Evolutionary conservation across 2,888 invertebrate genomes (phyloP), one percentile per base, ranked within the genome.

Genomic region (Augochlorella aurata): DNA sequence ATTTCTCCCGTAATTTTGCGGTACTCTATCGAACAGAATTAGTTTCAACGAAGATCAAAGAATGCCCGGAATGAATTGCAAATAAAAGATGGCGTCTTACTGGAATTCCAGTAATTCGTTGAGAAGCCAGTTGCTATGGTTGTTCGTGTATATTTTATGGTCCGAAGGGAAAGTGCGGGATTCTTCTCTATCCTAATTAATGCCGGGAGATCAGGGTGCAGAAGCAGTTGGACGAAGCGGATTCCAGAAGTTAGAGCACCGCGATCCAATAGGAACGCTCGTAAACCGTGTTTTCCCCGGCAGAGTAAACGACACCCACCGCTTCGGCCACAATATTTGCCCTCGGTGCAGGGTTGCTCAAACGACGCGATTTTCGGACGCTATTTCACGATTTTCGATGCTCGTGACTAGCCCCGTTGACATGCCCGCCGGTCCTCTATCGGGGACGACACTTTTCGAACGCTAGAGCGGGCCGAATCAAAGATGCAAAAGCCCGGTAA

Each of bases 221-320:
- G 21, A 44, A 63, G 38, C 49, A 66, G 85, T 85, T 86, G 82
- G 77, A 84, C 81, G 77, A 81, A 47, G 65, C n/a, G 69, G 45
- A 69, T 79, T 58, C 71, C 65, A 68, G 45, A 24, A 58, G 70
- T 78, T 65, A 54, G 44, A 70, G 49, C 50, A 50, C 29, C 50
- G 50, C 45, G 58, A 74, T 58, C n/a, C 63, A 7, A 72, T 61
- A 18, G 7, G 10, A 18, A 10, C 24, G 54, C 16, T 9, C 44
- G 38, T 52, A 45, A 50, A 78, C 45, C 67, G 52, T 67, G 49
- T 29, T n/a, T 16, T 0, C 24, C 24, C 14, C 54, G 38, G 74
- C 65, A 45, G 18, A 61, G 71, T 45, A 61, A 61, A 63, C 72
- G 47, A n/a, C 47, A 14, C 7, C n/a, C 52, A 47, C 67, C 44